These are phyloP conservation scores for Emydocephalus ijimae DNA, from an alignment of 2,113 vertebrate species.

Conservation along the genomic window DNA sequence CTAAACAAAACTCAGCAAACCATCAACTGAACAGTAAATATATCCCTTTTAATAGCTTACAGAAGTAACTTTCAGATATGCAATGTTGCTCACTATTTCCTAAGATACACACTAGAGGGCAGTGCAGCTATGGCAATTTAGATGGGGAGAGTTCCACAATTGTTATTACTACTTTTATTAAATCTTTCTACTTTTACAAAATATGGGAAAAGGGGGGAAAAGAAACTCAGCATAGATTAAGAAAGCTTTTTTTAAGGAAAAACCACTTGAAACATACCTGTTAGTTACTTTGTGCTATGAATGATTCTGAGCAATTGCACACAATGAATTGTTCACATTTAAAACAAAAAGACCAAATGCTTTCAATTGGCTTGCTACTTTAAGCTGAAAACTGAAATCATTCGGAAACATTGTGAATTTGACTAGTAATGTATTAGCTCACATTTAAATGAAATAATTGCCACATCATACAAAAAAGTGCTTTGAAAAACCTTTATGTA, in stretches of 20 bases:
- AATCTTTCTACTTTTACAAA: conserved; percentile 29
- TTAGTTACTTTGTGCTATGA: conserved; percentile 55
- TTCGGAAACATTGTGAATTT: conserved; percentile 46
- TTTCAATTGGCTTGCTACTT: conserved; percentile 43
- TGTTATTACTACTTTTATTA: conserved; percentile 8
- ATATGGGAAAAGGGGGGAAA: conserved; percentile 11
- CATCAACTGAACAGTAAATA: conserved; percentile 44
- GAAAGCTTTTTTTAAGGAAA: conserved; percentile 29
- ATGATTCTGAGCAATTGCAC: conserved; percentile 36
- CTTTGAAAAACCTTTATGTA: conserved; percentile 39
- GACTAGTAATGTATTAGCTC: conserved; percentile 28
- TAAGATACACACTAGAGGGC: conserved; percentile 68
- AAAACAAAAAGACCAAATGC: conserved; percentile 21
- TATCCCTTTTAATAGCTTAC: conserved; percentile 36
- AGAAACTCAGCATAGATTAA: conserved; percentile 31
- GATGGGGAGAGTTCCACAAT: neutral
- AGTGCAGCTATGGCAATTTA: conserved; percentile 66
- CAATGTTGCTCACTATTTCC: conserved; percentile 24
- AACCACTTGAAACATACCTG: conserved; percentile 47
- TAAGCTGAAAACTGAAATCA: conserved; percentile 40
- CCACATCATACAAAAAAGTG: conserved; percentile 41
- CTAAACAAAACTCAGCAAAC: conserved; percentile 44
- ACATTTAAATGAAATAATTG: conserved; percentile 54
- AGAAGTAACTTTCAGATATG: neutral
- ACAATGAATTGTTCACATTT: conserved; percentile 47